phyloP scores from a whole-genome alignment of 2,113 vertebrate genomes.

The Plotosus lineatus region DNA sequence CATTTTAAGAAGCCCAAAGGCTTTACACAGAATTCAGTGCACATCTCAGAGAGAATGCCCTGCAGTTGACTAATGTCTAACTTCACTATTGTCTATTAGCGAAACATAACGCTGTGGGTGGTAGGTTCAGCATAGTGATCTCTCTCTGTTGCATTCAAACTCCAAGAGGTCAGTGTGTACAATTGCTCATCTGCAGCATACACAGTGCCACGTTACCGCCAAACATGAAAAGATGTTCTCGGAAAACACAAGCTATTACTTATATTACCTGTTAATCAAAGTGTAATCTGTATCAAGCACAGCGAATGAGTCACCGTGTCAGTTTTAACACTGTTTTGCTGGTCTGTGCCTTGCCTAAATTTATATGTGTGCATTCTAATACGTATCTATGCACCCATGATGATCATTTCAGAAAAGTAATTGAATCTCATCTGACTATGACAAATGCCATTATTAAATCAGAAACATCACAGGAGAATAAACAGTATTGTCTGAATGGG shows the following conservation, averaged over 20 bases:
- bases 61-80: slow-evolving; percentile 19
- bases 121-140: slow-evolving; percentile 9
- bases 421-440: not conserved
- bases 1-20: slow-evolving; percentile 36
- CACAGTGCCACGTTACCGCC: slow-evolving; percentile 12
- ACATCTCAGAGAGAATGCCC: slow-evolving; percentile 36
- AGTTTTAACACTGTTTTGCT: not conserved
- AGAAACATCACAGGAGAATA: not conserved
- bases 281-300: not conserved
- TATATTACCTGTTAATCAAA: not conserved
- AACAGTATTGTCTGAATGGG: not conserved
- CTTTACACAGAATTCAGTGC: slow-evolving; percentile 26
- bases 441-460: not conserved
- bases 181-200: not conserved
- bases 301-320: not conserved
- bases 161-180: slow-evolving; percentile 4
- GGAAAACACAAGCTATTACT: slow-evolving; percentile 12
- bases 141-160: slow-evolving; percentile 6
- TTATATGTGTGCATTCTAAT: not conserved
- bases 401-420: not conserved
- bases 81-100: slow-evolving; percentile 34
- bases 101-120: slow-evolving; percentile 32
- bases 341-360: not conserved
- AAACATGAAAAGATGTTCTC: not conserved
- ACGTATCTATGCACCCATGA: not conserved